Conservation (phyloP, 1,140 invertebrate species). For the Drosophila fuyamai region DNA sequence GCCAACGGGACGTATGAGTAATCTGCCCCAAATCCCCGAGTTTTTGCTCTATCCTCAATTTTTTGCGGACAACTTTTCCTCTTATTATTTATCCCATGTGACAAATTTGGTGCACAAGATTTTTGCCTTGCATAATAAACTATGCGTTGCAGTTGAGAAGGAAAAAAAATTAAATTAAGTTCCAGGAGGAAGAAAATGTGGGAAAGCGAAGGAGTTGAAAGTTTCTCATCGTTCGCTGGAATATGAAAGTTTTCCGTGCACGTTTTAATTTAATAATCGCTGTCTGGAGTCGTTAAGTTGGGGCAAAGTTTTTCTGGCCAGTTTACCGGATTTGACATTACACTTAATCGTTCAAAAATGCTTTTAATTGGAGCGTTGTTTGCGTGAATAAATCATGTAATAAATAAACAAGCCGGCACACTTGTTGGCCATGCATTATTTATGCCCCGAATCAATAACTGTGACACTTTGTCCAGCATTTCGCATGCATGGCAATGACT, state of each 20-base stretch:
- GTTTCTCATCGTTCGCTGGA: slow-evolving; percentile 36
- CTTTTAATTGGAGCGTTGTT: slow-evolving; percentile 46
- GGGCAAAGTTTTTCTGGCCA: slow-evolving; percentile 50
- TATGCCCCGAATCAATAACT: slow-evolving; percentile 71
- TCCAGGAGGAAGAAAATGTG: slow-evolving; percentile 13
- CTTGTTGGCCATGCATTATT: slow-evolving; percentile 74
- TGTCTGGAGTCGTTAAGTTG: slow-evolving; percentile 59
- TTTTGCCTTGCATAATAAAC: slow-evolving; percentile 72
- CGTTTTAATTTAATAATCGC: slow-evolving; percentile 81
- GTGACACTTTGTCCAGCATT: slow-evolving; percentile 70
- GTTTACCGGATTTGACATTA: slow-evolving; percentile 54
- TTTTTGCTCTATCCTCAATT: background rate
- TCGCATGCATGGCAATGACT: slow-evolving; percentile 62
- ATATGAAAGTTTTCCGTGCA: slow-evolving; percentile 59
- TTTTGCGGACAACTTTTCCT: slow-evolving; percentile 60
- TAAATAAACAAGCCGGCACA: slow-evolving; percentile 71
- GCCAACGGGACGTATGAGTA: slow-evolving; percentile 64
- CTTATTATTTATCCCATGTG: slow-evolving; percentile 82
- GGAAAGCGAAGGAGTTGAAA: slow-evolving; percentile 44
- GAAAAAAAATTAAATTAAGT: slow-evolving; percentile 27
- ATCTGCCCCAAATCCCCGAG: slow-evolving; percentile 58
- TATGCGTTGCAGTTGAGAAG: slow-evolving; percentile 46
- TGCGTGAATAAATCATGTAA: slow-evolving; percentile 65
- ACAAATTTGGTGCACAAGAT: slow-evolving; percentile 79
- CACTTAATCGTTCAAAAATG: slow-evolving; percentile 47